These are phyloP conservation scores for Dicrostonyx torquatus DNA, from an alignment of 2,797 vertebrate species.

Conservation along the genomic window DNA sequence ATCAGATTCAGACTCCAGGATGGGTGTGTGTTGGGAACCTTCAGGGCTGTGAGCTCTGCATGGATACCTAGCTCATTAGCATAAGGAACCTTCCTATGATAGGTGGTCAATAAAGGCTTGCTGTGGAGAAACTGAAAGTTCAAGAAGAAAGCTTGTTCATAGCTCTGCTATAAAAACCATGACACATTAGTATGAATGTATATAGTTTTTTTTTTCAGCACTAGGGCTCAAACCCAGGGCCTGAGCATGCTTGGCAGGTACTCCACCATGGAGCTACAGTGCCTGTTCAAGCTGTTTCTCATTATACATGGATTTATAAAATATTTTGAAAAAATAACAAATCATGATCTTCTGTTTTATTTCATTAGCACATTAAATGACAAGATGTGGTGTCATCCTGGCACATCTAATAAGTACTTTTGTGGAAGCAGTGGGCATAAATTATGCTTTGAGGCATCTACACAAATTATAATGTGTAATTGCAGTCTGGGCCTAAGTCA, in stretches of 20 bases:
- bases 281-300: background rate
- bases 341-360: background rate
- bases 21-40: background rate
- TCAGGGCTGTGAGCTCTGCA: background rate
- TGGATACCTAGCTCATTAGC: background rate
- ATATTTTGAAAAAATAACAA: background rate
- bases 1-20: background rate
- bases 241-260: background rate
- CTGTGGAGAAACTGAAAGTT: background rate
- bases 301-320: background rate
- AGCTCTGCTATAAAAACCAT: background rate
- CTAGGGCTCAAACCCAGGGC: background rate
- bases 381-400: background rate
- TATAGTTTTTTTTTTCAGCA: too few species aligned
- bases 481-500: background rate
- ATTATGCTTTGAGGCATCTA: background rate
- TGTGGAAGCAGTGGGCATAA: background rate
- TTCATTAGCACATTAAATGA: background rate
- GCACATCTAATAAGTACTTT: background rate
- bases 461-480: background rate
- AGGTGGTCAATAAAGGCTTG: background rate
- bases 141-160: background rate
- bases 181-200: too few species aligned
- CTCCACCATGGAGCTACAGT: background rate
- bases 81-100: background rate